Evolutionary conservation across 2,113 vertebrate genomes (phyloP), one percentile per base, ranked within the genome.

Genomic region (Tretioscincus oriximinensis): DNA sequence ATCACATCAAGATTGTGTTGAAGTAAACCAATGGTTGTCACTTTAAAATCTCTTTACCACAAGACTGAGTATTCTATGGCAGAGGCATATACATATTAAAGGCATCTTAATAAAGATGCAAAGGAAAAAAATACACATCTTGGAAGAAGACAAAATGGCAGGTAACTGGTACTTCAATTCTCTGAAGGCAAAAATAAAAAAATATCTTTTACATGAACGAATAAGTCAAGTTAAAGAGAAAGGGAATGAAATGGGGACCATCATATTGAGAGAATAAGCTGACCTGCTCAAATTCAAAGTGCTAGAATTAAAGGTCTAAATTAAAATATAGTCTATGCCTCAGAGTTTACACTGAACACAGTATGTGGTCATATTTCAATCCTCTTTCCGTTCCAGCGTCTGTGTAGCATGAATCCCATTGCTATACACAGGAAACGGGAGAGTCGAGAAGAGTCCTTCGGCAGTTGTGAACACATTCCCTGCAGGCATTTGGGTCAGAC

Each of bases 391-490:
- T 95, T 99, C 97, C 94, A 99, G 97, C 94, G 96, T 96, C 96
- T 99, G 98, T 91, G 98, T 95, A 92, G 96, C 94, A 90, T 99
- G 98, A 95, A 99, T 98, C 88, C 98, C 98, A 29, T 99, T 99
- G 95, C 98, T 98, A 96, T 99, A 99, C 90, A 99, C 97, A 1
- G 98, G 98, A 94, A 99, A 99, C 78, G 98, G 98, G 90, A 99
- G 96, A 73, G 98, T 97, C 47, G 98, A 99, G 95, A 99, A 99
- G 70, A 99, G 97, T 92, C 98, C 98, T 94, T 99, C 98, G 16
- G 98, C 98, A 28, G 98, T 97, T 84, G 98, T 98, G 95, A 99
- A 99, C 85, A 99, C 97, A 67, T 98, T 99, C 91, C 96, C 97
- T 35, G 95, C 94, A 70, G 97, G 96, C 96, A 99, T 97, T 95